These are phyloP conservation scores for Globicephala melas DNA, from an alignment of 2,113 vertebrate genomes.

Conservation along the genomic window DNA sequence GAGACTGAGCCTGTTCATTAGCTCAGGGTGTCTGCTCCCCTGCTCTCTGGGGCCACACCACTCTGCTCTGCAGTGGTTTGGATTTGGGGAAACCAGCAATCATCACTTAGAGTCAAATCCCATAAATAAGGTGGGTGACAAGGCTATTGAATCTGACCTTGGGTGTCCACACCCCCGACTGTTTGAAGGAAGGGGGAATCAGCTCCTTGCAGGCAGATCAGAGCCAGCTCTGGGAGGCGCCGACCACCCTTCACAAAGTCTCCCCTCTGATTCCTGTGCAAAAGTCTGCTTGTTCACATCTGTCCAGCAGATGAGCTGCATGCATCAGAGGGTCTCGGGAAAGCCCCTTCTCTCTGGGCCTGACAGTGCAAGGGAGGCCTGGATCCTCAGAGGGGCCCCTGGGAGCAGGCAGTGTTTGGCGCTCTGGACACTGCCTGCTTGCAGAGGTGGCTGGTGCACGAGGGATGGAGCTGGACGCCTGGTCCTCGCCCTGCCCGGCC, in stretches of 20 bases:
- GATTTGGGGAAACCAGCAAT: not conserved
- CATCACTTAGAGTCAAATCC: not conserved
- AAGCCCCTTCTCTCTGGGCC: not conserved
- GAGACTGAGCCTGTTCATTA: not conserved
- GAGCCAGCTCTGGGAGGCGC: not conserved
- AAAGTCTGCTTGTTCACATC: not conserved
- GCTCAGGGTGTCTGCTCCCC: fast-evolving
- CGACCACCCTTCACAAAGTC: fast-evolving
- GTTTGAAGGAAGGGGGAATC: not conserved
- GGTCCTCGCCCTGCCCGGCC: not conserved
- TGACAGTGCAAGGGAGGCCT: not conserved
- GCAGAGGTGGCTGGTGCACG: fast-evolving
- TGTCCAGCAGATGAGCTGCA: fast-evolving
- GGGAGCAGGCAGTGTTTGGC: too few relatives aligned
- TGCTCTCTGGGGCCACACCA: not conserved
- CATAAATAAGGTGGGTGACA: not conserved
- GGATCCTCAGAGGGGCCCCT: not conserved
- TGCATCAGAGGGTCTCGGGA: not conserved
- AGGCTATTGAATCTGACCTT: not conserved
- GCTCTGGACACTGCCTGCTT: not conserved
- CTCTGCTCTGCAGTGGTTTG: not conserved
- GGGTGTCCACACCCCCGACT: not conserved
- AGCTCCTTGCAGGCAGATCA: not conserved
- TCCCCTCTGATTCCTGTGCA: not conserved
- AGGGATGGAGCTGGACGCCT: not conserved